Conservation (phyloP, 2,113 vertebrate genomes). For the Petrocephalus microphthalmus region DNA sequence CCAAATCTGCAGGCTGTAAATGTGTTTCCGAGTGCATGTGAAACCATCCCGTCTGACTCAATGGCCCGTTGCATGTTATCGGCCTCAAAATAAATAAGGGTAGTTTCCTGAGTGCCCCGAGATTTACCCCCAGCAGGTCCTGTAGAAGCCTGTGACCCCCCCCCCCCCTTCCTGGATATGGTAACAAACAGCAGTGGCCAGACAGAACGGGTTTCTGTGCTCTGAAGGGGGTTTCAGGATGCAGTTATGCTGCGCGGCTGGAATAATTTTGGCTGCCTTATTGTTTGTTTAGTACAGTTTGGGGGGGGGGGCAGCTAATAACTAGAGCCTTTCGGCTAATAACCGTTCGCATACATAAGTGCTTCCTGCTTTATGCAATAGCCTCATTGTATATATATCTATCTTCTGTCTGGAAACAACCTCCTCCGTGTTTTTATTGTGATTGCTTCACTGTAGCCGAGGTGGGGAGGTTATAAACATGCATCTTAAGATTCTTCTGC, state of each 20-base stretch:
- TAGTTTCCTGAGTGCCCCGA: not conserved
- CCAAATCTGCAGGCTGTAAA: not conserved
- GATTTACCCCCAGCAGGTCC: not conserved
- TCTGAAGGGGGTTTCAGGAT: not conserved
- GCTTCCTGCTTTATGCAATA: slow-evolving; percentile 15
- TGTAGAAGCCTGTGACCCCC: not conserved
- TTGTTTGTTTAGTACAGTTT: slow-evolving; percentile 8
- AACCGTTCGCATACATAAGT: slow-evolving; percentile 10
- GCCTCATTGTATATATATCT: not conserved
- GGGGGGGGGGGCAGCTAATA: not conserved
- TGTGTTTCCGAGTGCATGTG: not conserved
- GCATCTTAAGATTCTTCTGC: not conserved
- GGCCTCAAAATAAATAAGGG: not conserved
- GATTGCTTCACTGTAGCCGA: slow-evolving; percentile 13
- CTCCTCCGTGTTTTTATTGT: not conserved
- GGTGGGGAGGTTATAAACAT: not conserved
- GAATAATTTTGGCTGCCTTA: not conserved
- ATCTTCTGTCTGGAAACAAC: slow-evolving; percentile 14
- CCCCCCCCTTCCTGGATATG: not conserved
- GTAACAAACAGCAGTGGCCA: slow-evolving; percentile 4
- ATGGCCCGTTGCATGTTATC: not conserved
- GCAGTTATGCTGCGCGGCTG: not conserved
- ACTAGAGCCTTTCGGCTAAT: slow-evolving; percentile 12
- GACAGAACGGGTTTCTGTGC: not conserved
- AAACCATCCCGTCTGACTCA: not conserved